Conservation (phyloP, 2,888 invertebrate genomes). For the Embidobia sp. region DNA sequence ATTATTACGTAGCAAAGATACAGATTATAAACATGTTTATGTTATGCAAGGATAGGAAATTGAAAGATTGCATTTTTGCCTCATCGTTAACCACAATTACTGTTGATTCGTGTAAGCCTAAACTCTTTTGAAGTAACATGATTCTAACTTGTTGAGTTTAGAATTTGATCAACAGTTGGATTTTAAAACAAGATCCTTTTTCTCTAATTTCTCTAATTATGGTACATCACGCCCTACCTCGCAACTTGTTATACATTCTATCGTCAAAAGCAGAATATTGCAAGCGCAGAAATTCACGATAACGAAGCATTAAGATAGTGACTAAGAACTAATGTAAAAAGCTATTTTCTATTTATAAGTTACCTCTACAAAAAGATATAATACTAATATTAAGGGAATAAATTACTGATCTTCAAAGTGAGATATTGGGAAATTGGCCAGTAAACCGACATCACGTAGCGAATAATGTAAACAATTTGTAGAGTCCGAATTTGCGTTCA, state of each 20-base stretch:
- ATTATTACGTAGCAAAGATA: no score
- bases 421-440: slow-evolving; percentile 51
- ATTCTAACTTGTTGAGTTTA: no score
- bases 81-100: no score
- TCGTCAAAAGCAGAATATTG: slow-evolving; percentile 26
- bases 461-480: slow-evolving; percentile 2
- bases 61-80: no score
- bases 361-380: slow-evolving; percentile 18
- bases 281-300: no score
- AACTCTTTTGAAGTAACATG: no score
- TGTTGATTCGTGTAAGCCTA: no score
- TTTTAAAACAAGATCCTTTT: slow-evolving; percentile 4
- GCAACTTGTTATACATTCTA: slow-evolving; percentile 18
- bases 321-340: slow-evolving; percentile 45
- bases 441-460: slow-evolving; percentile 34
- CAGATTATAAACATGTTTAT: no score
- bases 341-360: slow-evolving; percentile 50
- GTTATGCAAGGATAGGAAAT: no score
- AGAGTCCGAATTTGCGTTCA: slow-evolving; percentile 8
- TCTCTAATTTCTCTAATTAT: slow-evolving; percentile 17
- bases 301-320: slow-evolving; percentile 23
- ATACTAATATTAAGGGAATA: slow-evolving; percentile 19
- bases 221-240: slow-evolving; percentile 24
- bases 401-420: slow-evolving; percentile 17
- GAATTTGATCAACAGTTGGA: no score